These are phyloP conservation scores for Muricea muricata DNA, from an alignment of 92 coral and sea anemone species.

Conservation along the genomic window DNA sequence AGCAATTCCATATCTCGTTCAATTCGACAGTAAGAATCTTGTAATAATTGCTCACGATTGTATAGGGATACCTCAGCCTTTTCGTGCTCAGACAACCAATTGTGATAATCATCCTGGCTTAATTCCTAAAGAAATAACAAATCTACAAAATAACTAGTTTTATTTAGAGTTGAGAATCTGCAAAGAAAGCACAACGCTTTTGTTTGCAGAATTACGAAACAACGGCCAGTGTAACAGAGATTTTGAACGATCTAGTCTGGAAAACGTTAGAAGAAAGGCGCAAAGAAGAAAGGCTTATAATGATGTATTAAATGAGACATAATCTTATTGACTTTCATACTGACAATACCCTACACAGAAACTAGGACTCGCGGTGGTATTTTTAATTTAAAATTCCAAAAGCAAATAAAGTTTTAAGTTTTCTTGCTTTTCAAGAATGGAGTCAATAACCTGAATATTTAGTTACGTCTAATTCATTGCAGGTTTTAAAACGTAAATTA, in stretches of 20 bases:
- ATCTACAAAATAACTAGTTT: background rate
- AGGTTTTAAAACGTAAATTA: background rate
- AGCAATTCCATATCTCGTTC: constrained; percentile 89
- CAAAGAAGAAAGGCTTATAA: constrained; percentile 1
- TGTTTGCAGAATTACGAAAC: constrained; percentile 29
- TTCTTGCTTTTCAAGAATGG: background rate
- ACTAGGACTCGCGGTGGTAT: background rate
- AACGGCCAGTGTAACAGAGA: constrained; percentile 38
- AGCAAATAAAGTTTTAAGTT: background rate
- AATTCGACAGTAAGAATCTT: constrained; percentile 78
- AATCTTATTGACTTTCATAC: background rate
- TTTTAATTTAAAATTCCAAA: background rate
- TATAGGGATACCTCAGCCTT: constrained; percentile 84
- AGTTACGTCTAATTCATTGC: background rate
- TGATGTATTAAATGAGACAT: constrained; percentile 27
- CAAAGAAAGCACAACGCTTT: constrained; percentile 14
- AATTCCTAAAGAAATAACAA: constrained; percentile 68
- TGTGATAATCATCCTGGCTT: constrained; percentile 74
- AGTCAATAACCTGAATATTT: background rate
- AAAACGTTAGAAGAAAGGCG: constrained; percentile 31
- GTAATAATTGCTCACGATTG: constrained; percentile 84
- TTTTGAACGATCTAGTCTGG: constrained; percentile 34
- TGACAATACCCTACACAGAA: background rate
- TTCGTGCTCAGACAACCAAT: constrained; percentile 85
- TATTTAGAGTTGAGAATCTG: too few species aligned